phyloP scores from a whole-genome alignment of 2,888 invertebrate species.

The Lumbricus terrestris region DNA sequence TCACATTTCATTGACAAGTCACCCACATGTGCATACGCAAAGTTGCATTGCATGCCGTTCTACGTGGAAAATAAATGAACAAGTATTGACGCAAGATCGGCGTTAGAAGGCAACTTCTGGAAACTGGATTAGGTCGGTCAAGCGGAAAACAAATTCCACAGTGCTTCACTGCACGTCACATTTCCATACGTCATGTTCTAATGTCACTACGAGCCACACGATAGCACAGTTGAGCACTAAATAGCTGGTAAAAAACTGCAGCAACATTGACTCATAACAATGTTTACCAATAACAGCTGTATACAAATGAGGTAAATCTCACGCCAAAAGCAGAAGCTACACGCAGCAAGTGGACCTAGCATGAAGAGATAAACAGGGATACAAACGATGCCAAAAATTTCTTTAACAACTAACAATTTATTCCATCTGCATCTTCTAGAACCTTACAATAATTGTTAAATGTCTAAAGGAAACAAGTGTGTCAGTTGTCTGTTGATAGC shows the following conservation, averaged over 20 bases:
- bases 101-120: background rate
- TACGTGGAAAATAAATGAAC: background rate
- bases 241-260: background rate
- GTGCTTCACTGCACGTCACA: background rate
- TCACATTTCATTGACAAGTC: background rate
- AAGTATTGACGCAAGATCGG: background rate
- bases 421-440: background rate
- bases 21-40: background rate
- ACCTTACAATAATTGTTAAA: background rate
- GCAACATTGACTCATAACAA: background rate
- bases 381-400: background rate
- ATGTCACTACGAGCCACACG: background rate
- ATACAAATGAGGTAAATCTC: background rate
- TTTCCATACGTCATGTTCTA: background rate
- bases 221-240: background rate
- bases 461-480: background rate
- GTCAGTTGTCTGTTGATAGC: background rate
- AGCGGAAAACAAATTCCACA: background rate
- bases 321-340: background rate
- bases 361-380: background rate
- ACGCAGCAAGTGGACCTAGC: background rate
- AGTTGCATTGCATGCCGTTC: background rate
- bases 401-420: background rate
- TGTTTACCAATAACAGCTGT: background rate
- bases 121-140: background rate